phyloP scores from a whole-genome alignment of 2,888 invertebrate genomes.

The Xanthorhoe spadicearia region DNA sequence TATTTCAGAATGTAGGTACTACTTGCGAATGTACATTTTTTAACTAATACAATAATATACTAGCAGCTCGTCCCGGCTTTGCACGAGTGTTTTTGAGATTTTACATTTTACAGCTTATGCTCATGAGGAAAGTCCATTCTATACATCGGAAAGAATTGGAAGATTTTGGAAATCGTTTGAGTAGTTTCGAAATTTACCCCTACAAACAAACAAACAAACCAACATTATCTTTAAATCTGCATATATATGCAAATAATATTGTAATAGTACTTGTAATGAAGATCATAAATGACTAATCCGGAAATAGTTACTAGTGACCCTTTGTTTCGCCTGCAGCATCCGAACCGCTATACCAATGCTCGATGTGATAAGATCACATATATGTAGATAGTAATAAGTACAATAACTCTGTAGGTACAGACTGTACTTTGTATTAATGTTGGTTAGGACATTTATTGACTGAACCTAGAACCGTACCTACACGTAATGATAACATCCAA shows the following conservation, averaged over 20 bases:
- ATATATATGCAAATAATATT: not conserved
- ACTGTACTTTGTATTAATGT: not conserved
- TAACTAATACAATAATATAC: too few species aligned
- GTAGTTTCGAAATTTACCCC: too few species aligned
- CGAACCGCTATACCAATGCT: conserved; percentile 20
- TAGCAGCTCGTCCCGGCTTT: too few species aligned
- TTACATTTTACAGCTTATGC: too few species aligned
- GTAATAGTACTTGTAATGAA: not conserved
- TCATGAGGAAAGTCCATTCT: too few species aligned
- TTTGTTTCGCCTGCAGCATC: conserved; percentile 21
- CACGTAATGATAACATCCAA: too few species aligned
- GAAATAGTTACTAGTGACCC: conserved; percentile 31
- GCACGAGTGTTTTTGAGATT: too few species aligned
- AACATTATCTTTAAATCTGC: not conserved
- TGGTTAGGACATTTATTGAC: not conserved
- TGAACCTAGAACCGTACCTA: not conserved
- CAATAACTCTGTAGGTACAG: not conserved
- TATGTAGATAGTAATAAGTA: conserved; percentile 6
- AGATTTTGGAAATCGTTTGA: too few species aligned
- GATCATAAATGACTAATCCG: conserved; percentile 12
- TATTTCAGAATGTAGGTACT: too few species aligned
- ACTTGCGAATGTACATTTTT: too few species aligned
- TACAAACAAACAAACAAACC: too few species aligned
- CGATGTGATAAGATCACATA: conserved; percentile 24
- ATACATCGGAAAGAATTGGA: too few species aligned